phyloP scores from a whole-genome alignment of 2,113 vertebrate genomes.

The Orcinus orca region DNA sequence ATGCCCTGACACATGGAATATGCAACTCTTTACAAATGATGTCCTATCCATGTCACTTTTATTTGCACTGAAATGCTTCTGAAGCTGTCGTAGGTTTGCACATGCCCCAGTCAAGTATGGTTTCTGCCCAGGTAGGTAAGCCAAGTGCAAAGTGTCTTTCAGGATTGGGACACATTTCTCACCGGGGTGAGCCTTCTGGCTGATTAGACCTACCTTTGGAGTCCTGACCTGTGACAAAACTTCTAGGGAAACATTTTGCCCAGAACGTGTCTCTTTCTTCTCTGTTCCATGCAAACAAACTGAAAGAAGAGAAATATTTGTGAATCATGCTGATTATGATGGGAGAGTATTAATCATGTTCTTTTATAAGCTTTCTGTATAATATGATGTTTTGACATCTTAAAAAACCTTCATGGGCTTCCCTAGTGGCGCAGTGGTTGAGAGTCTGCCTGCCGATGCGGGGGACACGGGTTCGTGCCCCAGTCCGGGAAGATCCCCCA shows the following conservation, averaged over 20 bases:
- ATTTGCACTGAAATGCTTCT: background rate
- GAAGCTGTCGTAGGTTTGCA: background rate
- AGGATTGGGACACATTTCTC: background rate
- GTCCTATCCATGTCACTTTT: background rate
- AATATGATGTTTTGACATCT: background rate
- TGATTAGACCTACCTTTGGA: background rate
- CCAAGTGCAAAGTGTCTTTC: constrained; percentile 34
- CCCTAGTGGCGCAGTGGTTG: too few relatives aligned
- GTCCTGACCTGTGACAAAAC: background rate
- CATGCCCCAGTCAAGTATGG: background rate
- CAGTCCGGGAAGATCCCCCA: too few relatives aligned
- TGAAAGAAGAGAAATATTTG: constrained; percentile 44
- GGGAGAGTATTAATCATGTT: background rate
- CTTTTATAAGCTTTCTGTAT: background rate
- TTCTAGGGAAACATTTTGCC: background rate
- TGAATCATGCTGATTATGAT: background rate
- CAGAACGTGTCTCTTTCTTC: background rate
- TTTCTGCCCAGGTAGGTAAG: background rate
- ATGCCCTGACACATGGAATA: background rate
- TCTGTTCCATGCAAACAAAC: background rate
- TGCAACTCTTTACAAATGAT: background rate
- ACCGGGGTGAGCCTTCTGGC: background rate
- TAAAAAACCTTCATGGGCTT: background rate
- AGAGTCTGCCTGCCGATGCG: too few relatives aligned
- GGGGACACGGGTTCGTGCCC: too few relatives aligned